Percentiles rank a stretch among this genome's conserved stretches.
phyloP scores from a whole-genome alignment of 2,113 vertebrate species.

The Epinephelus moara region DNA sequence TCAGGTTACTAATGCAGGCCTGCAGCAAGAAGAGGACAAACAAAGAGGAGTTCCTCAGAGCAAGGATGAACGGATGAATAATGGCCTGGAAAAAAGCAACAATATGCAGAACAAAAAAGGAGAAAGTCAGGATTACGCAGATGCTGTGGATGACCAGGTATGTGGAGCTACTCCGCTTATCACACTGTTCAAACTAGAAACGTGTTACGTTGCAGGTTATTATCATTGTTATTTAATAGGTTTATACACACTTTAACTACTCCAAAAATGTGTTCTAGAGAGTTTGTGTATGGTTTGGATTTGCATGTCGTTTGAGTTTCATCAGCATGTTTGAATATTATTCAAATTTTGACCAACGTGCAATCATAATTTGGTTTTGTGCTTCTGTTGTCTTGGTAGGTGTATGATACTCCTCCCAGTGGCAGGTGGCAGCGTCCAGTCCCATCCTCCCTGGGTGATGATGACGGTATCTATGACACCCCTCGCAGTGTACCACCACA shows the following conservation, averaged over 20 bases:
- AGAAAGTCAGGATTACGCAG: conserved; percentile 59
- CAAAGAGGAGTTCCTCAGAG: conserved; percentile 30
- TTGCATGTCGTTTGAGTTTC: neutral
- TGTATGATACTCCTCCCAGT: conserved; percentile 86
- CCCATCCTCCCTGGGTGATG: conserved; percentile 52
- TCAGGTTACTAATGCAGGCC: conserved; percentile 26
- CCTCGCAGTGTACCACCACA: conserved; percentile 80
- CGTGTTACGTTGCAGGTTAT: neutral
- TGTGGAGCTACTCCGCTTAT: neutral
- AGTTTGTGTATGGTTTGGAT: neutral
- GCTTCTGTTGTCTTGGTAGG: conserved; percentile 63
- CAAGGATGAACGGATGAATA: conserved; percentile 51
- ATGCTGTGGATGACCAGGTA: conserved; percentile 77
- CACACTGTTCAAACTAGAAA: neutral
- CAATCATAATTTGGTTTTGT: neutral
- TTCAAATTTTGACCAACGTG: neutral
- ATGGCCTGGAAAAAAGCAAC: conserved; percentile 55
- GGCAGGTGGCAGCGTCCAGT: conserved; percentile 81
- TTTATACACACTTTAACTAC: neutral
- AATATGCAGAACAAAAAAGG: conserved; percentile 60
- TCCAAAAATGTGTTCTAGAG: neutral
- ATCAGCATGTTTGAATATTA: neutral
- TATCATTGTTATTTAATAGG: no score
- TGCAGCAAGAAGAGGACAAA: conserved; percentile 48
- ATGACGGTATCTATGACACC: conserved; percentile 85